phyloP scores from a whole-genome alignment of 2,113 vertebrate genomes.

The Chlorodrepanis virens region DNA sequence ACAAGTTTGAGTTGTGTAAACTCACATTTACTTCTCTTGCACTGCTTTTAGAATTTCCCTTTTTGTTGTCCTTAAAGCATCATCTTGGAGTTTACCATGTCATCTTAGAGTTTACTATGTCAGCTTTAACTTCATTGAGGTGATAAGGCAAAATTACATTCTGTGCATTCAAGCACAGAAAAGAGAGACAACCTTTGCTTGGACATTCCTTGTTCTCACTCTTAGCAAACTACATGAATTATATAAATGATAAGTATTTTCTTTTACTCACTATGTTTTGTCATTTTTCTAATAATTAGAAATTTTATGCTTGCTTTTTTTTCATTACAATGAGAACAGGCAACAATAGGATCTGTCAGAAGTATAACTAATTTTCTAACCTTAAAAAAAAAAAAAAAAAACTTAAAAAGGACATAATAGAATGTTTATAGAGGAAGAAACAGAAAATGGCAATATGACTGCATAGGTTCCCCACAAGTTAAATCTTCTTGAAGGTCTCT shows the following conservation, averaged over 20 bases:
- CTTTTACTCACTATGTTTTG: not conserved
- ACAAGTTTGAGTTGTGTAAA: not conserved
- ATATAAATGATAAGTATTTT: not conserved
- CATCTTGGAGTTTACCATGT: not conserved
- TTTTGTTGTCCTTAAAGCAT: not conserved
- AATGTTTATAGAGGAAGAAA: not conserved
- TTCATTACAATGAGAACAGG: not conserved
- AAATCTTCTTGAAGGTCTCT: not conserved
- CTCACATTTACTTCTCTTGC: not conserved
- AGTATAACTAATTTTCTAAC: not conserved
- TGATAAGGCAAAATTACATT: not conserved
- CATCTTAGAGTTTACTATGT: not conserved
- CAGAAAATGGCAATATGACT: not conserved
- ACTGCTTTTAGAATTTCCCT: not conserved
- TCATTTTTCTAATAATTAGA: not conserved
- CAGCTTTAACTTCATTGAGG: not conserved
- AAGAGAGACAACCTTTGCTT: not conserved
- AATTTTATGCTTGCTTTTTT: not conserved
- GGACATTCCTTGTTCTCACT: not conserved
- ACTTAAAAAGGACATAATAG: not conserved
- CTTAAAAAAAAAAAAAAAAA: not conserved
- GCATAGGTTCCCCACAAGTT: not conserved
- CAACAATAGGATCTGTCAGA: not conserved
- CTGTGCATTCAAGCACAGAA: not conserved
- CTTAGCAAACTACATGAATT: not conserved